Conservation (phyloP, 2,888 invertebrate genomes). For the Diplolepis rosae region DNA sequence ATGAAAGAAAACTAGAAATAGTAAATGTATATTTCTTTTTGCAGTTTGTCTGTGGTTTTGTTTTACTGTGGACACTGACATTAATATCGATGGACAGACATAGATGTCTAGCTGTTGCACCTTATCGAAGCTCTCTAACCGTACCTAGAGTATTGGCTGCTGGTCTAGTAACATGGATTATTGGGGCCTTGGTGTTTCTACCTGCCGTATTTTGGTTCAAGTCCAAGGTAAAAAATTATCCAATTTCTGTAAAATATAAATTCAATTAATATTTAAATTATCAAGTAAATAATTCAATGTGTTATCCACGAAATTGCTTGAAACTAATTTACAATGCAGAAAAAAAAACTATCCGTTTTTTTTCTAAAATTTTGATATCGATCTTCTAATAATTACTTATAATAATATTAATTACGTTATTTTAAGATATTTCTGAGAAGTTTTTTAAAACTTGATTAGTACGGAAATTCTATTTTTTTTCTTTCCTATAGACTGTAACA, state of each 20-base stretch:
- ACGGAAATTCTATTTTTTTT: too few relatives aligned
- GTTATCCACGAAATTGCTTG: too few relatives aligned
- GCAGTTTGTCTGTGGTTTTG: conserved; percentile 78
- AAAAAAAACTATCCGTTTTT: too few relatives aligned
- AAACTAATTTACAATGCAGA: too few relatives aligned
- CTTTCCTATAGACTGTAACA: conserved; percentile 50
- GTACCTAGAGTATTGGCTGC: conserved; percentile 70
- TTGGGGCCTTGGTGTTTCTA: conserved; percentile 74
- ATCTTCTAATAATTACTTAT: too few relatives aligned
- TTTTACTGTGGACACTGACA: conserved; percentile 77
- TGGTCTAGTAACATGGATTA: conserved; percentile 75
- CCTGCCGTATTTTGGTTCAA: conserved; percentile 77
- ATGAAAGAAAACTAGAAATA: too few relatives aligned
- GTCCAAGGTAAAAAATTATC: conserved; percentile 54
- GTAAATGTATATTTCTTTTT: too few relatives aligned
- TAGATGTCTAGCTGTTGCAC: conserved; percentile 76
- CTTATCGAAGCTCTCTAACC: conserved; percentile 75
- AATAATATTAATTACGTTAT: too few relatives aligned
- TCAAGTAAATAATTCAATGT: too few relatives aligned
- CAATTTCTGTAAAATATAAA: conserved; percentile 8
- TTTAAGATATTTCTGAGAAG: too few relatives aligned
- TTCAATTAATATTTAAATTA: background rate
- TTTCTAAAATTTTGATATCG: too few relatives aligned
- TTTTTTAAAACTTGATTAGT: too few relatives aligned
- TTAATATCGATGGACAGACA: conserved; percentile 77